These are phyloP conservation scores for Scomber scombrus DNA, from an alignment of 2,113 vertebrate genomes.

Conservation along the genomic window DNA sequence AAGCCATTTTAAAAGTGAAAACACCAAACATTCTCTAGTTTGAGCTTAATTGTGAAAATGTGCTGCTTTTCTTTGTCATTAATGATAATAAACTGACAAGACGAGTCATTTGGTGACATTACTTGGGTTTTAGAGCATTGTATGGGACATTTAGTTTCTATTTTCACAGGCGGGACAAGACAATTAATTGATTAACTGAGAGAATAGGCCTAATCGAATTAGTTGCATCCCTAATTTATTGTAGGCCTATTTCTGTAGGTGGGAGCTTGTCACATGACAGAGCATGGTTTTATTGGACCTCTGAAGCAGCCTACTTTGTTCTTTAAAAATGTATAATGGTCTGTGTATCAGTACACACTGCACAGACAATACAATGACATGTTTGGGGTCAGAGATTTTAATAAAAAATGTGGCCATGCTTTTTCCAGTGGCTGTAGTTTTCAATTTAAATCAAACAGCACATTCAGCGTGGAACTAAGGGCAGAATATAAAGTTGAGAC, in stretches of 20 bases:
- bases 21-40: background rate
- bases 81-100: background rate
- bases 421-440: no score
- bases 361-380: no score
- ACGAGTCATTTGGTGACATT: background rate
- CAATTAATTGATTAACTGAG: no score
- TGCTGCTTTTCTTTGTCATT: background rate
- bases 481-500: background rate
- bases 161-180: no score
- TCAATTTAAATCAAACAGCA: background rate
- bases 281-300: background rate
- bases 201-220: background rate
- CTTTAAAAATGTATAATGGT: background rate
- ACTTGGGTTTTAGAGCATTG: background rate
- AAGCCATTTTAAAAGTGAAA: background rate
- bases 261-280: background rate
- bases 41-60: background rate
- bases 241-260: background rate
- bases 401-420: no score
- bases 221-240: background rate
- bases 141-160: no score
- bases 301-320: background rate
- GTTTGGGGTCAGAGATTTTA: no score
- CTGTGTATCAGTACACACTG: no score
- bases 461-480: background rate